Evolutionary conservation across 2,888 invertebrate species (phyloP).

Genomic region (Chouioia cunea): DNA sequence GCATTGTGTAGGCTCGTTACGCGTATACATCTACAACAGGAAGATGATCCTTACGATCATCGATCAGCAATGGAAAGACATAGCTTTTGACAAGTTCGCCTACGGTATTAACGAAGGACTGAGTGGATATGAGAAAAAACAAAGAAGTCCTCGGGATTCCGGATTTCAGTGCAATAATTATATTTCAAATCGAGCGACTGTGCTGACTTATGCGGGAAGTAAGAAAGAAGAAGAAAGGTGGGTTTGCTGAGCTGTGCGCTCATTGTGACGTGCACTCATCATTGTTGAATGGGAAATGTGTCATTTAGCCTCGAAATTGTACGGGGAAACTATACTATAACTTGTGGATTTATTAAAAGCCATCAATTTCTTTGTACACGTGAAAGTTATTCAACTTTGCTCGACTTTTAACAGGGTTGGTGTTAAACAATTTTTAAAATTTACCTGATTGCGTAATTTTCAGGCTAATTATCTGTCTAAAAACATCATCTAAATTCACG

Average conservation of each 20-base stretch:
- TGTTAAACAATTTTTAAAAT: too few relatives aligned
- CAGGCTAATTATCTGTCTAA: not conserved
- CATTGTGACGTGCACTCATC: constrained; percentile 30
- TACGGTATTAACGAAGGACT: not conserved
- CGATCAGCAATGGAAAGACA: constrained; percentile 58
- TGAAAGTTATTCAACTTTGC: too few relatives aligned
- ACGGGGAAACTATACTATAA: too few relatives aligned
- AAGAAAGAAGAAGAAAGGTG: constrained; percentile 23
- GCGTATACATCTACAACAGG: constrained; percentile 22
- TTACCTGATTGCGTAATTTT: too few relatives aligned
- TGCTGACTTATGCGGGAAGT: constrained; percentile 39
- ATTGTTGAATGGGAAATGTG: constrained; percentile 4
- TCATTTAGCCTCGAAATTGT: too few relatives aligned
- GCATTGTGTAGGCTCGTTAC: constrained; percentile 13
- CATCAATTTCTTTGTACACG: too few relatives aligned
- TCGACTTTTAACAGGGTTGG: too few relatives aligned
- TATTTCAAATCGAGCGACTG: not conserved
- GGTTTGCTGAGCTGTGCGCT: constrained; percentile 29
- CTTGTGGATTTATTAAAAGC: too few relatives aligned
- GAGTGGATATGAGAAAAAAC: constrained; percentile 2
- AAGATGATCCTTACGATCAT: constrained; percentile 48
- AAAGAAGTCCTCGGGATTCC: constrained; percentile 54
- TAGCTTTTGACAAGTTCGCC: constrained; percentile 41
- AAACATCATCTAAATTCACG: not conserved
- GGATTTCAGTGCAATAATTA: constrained; percentile 37